Evolutionary conservation across 2,888 invertebrate genomes (phyloP), one percentile per base, ranked within the genome.

Genomic region (Trisateles emortualis): DNA sequence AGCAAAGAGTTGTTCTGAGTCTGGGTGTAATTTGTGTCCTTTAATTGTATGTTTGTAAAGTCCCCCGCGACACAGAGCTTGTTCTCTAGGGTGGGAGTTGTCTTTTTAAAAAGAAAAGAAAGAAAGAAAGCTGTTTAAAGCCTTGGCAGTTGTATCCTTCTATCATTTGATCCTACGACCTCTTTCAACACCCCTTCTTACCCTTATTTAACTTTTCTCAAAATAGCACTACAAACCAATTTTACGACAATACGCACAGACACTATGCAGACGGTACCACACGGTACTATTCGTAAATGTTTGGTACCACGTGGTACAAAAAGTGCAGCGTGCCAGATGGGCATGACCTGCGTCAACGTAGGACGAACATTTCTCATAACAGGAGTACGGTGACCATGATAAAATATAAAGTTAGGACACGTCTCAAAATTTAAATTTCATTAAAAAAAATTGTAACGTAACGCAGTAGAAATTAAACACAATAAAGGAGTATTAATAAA

Each of bases 271-370:
- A 68, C 68, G 52, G 29, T 36, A 42, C 52, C 56, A 46, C 41
- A 40, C 17, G 38, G 46, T 33, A 24, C 36, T 62, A 61, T 59
- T 52, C 40, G 50, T 36, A 40, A 45, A 36, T 46, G 50, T 48
- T 46, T 45, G 36, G 51, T 46, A 42, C 46, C 59, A 35, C 46
- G 30, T 39, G 33, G 41, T 40, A 64, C 39, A 72, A 72, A 73
- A 73, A 69, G 52, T 70, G 55, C 56, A 38, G 49, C 74, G 65
- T 82, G 72, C 84, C 87, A 88, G 87, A 87, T 88, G 88, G 71
- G 74, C 81, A 69, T 81, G 87, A 87, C 87, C 87, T 87, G 83
- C 86, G 79, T 75, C 84, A 86, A 87, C 78, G 77, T 72, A 56
- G 42, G 44, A 57, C 57, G 63, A 59, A 55, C 72, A 75, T 70